phyloP scores from a whole-genome alignment of 2,797 vertebrate species.

The Anas capensis region DNA sequence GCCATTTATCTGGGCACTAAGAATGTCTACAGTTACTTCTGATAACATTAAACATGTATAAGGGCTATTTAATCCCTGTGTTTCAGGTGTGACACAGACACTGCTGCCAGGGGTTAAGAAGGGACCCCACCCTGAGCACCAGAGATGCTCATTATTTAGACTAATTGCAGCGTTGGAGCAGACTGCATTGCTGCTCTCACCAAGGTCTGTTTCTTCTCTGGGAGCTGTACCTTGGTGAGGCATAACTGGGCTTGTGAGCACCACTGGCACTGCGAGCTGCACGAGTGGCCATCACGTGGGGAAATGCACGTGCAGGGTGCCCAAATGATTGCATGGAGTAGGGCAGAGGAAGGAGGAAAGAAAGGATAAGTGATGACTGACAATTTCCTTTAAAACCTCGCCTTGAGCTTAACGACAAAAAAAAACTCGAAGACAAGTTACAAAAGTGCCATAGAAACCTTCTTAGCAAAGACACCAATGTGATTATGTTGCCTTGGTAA shows the following conservation, averaged over 20 bases:
- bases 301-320: accelerated
- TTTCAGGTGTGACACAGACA: accelerated
- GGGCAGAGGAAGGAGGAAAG: not conserved
- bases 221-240: too few relatives aligned
- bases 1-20: not conserved
- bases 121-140: not conserved
- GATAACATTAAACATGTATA: not conserved
- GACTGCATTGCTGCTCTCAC: not conserved
- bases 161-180: not conserved
- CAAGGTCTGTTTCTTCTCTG: not conserved
- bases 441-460: not conserved
- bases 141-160: not conserved
- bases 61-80: not conserved
- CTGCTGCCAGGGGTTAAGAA: not conserved
- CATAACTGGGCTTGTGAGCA: too few relatives aligned
- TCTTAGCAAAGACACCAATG: not conserved
- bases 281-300: too few relatives aligned
- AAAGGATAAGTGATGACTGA: too few relatives aligned
- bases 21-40: not conserved
- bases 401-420: too few relatives aligned
- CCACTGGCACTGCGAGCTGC: too few relatives aligned
- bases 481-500: not conserved
- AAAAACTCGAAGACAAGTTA: not conserved
- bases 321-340: too few relatives aligned
- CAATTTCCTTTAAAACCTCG: not conserved